phyloP scores from a whole-genome alignment of 1,140 invertebrate species.

The Hormaphis cornu region DNA sequence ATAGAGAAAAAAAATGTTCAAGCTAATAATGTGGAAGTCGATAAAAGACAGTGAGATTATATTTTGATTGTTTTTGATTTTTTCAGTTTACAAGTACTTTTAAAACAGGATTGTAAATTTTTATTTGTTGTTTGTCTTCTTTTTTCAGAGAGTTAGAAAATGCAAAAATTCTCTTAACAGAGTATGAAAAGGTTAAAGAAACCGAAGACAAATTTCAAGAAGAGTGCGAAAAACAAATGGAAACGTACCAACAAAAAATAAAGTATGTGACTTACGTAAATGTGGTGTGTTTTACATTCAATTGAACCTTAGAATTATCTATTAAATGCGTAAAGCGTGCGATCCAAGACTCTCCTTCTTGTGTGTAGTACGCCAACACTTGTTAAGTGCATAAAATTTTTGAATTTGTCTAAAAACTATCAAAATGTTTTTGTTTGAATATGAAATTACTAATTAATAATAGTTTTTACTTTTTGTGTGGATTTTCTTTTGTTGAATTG shows the following conservation, averaged over 20 bases:
- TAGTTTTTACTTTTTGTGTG: background rate
- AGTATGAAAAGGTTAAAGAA: constrained; percentile 22
- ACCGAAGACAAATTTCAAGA: constrained; percentile 30
- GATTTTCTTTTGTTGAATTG: no score
- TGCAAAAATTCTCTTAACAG: constrained; percentile 1
- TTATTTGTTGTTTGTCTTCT: background rate
- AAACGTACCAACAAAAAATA: constrained; percentile 8
- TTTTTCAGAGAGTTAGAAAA: constrained; percentile 23
- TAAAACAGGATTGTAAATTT: no score
- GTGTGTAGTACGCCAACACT: no score
- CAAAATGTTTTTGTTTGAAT: no score
- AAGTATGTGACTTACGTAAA: background rate
- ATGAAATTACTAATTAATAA: no score
- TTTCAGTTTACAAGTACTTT: no score
- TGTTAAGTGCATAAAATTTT: no score
- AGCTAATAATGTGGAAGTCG: background rate
- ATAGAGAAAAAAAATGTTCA: background rate
- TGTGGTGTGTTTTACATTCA: background rate
- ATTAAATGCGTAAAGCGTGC: no score
- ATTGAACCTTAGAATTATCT: background rate
- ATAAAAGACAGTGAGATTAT: background rate
- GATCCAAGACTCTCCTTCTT: no score
- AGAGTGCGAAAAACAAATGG: constrained; percentile 30
- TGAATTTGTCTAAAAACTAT: no score
- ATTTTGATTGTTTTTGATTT: background rate